Base-by-base conservation (phyloP, 2,888 invertebrate genomes). In the Phrixothrix hirtus region DNA sequence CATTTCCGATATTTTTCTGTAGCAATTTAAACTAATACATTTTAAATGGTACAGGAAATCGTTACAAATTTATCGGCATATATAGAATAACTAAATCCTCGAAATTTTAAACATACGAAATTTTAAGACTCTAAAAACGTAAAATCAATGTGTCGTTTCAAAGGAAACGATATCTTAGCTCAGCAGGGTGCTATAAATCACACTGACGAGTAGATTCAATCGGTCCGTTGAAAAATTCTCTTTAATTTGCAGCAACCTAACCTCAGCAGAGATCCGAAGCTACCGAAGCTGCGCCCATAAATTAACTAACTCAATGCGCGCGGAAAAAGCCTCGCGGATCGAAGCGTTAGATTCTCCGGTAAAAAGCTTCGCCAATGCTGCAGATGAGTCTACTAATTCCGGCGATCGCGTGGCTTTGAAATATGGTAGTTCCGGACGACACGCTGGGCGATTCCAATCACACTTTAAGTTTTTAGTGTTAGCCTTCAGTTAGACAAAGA, bases 241-340 rank as follows among this genome's bases (percentile, higher is more conserved):
- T 72, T 72, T 71, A 72, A 72, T 72, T 72, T 71, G 71, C 71
- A 68, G 68, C 69, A 66, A 68, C 67, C 70, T 71, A 71, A 71
- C 69, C 70, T 70, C 67, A 64, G 69, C 66, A 66, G 62, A 63
- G 62, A 67, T 62, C 64, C 63, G 63, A 45, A 64, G 66, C 67
- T 60, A 64, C 62, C 60, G 64, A 64, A 67, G 67, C 66, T 65
- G 60, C 54, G 61, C 64, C 61, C 68, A 71, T 72, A 72, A 72
- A 72, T 72, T 70, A 67, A 59, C 60, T 59, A 62, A 64, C 57
- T 59, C 62, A 55, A 60, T 59, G 55, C 36, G 37, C 46, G 43
- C 49, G 51, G 49, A 57, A 59, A 56, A 59, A 57, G 52, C 52
- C 52, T 34, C 31, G 49, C 49, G 49, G 57, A 57, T 59, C 59